Conservation (phyloP, 2,797 vertebrate genomes). For the Dipus sagitta region DNA sequence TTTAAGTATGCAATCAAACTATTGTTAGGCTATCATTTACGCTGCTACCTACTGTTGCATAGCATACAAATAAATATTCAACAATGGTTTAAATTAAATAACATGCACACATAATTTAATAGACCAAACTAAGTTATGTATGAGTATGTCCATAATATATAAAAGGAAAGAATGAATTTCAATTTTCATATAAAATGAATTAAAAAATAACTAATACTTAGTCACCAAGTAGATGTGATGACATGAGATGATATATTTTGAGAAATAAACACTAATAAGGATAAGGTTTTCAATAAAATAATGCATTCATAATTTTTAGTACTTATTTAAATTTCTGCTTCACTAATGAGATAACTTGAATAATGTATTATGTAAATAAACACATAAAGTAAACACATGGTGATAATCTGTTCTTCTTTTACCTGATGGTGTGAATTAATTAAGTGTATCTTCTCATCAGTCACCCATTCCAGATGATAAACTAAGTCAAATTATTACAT, state of each 20-base stretch:
- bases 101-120: constrained; percentile 26
- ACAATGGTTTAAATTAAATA: constrained; percentile 1
- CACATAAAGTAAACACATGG: constrained; percentile 34
- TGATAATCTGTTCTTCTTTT: constrained; percentile 41
- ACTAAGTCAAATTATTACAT: not conserved
- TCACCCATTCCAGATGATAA: constrained; percentile 43
- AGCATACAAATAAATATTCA: constrained; percentile 56
- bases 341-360: constrained; percentile 55
- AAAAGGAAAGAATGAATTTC: constrained; percentile 32
- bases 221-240: not conserved
- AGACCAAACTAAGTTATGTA: constrained; percentile 38
- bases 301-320: constrained; percentile 37
- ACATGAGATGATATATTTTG: constrained; percentile 35
- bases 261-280: constrained; percentile 55
- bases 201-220: constrained; percentile 35
- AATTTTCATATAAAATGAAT: constrained; percentile 41
- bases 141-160: not conserved
- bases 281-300: constrained; percentile 52
- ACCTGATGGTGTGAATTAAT: constrained; percentile 15
- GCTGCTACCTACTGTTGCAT: not conserved
- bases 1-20: constrained; percentile 25
- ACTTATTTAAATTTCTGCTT: constrained; percentile 58
- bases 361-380: constrained; percentile 58
- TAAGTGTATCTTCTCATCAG: constrained; percentile 50
- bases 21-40: constrained; percentile 24